Evolutionary conservation across 2,113 vertebrate species (phyloP), one percentile per base, ranked within the genome.

Genomic region (Leucoraja erinaceus): DNA sequence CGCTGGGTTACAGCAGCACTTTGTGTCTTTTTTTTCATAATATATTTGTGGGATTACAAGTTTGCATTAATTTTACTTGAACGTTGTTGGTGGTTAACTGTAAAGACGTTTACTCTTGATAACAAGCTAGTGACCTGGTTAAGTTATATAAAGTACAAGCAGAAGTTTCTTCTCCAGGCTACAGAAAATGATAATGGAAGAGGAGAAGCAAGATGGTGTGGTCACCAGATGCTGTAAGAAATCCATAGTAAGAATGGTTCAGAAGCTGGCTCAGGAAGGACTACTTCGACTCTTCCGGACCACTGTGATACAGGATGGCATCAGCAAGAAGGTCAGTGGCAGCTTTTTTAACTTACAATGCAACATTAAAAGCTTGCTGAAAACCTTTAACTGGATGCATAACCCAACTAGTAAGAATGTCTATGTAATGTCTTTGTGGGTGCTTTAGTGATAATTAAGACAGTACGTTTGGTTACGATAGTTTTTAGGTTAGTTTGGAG

Each of bases 151-250:
- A 81, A 56, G 79, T 54, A 56, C 18, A 47, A 47, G 38, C 38
- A 47, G 38, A 47, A 47, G 68, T 47, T 72, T 54, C 20, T 93
- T 66, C 14, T 93, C 63, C 61, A 99, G 99, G 56, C 96, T 99
- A 33, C 98, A 98, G 96, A 99, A 98, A 94, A 97, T 99, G 95
- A 97, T 99, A 79, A 97, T 96, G 94, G 98, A 99, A 0, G 97
- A 98, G 47, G 99, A 99, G 94, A 98, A 97, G 94, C 96, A 96
- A 92, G 97, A 98, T 72, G 98, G 99, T 0, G 95, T 98, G 92
- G 96, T 94, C 93, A 97, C 97, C 47, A 98, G 96, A 94, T 99
- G 98, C 94, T 99, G 99, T 94, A 99, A 97, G 94, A 99, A 99
- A 94, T 98, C 98, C 5, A 97, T 99, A 0, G 0, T 98, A n/a